Conservation (phyloP, 2,797 vertebrate species). For the Calcarius lapponicus region DNA sequence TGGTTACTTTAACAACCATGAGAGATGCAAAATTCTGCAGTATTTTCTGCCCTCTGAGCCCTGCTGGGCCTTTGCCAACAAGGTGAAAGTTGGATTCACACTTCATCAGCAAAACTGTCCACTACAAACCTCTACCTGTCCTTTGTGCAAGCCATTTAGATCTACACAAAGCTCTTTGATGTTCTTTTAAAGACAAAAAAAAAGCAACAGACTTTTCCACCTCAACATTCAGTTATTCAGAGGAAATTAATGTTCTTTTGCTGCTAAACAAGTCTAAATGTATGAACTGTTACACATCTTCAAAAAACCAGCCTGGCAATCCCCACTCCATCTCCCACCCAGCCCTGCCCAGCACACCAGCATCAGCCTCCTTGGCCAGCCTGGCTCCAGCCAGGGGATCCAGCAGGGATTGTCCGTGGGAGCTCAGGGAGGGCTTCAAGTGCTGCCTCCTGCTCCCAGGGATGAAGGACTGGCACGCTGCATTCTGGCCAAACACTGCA, state of each 20-base stretch:
- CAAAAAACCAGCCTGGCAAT: not conserved
- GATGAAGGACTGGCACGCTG: fast-evolving
- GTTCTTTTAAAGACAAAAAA: not conserved
- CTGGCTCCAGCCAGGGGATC: not conserved
- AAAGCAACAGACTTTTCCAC: not conserved
- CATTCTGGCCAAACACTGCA: not conserved
- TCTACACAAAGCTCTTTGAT: not conserved
- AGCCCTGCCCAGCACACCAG: not conserved
- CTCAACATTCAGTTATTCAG: not conserved
- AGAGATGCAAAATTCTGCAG: not conserved
- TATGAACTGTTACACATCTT: fast-evolving
- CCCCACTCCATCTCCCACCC: not conserved
- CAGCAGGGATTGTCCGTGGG: not conserved
- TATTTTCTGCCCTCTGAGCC: not conserved
- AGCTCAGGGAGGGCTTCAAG: not conserved
- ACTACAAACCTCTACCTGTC: not conserved
- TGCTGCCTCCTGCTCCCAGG: not conserved
- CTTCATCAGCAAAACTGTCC: not conserved
- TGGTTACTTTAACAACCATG: not conserved
- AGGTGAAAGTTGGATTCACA: not conserved
- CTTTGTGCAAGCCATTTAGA: not conserved
- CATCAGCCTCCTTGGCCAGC: not conserved
- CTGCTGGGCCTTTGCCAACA: not conserved
- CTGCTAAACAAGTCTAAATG: not conserved
- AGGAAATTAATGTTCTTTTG: not conserved